A percentile compares a stretch with the other conserved stretches of the same genome.
These are phyloP conservation scores for Mesoligia furuncula DNA, from an alignment of 2,888 invertebrate species.

Conservation along the genomic window DNA sequence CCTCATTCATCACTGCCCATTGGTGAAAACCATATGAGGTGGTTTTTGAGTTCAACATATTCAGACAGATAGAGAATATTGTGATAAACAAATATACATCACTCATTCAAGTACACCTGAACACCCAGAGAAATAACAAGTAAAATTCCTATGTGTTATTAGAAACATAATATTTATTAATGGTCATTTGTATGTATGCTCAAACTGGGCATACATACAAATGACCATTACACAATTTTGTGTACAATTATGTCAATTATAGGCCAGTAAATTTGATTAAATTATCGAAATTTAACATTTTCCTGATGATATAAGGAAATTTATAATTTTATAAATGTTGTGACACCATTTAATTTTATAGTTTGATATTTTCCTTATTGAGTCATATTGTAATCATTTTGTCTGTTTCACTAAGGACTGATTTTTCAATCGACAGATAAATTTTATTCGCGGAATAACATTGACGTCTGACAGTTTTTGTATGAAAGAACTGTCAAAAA, in stretches of 20 bases:
- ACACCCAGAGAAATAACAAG: background rate
- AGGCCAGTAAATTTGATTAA: background rate
- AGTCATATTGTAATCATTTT: background rate
- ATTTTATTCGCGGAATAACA: no score
- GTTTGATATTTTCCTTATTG: background rate
- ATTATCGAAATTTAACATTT: background rate
- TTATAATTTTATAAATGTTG: background rate
- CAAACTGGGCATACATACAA: no score
- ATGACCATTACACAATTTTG: no score
- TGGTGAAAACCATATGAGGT: no score
- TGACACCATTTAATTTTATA: background rate
- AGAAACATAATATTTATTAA: background rate
- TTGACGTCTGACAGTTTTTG: no score
- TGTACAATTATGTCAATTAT: conserved; percentile 4
- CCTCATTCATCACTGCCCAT: no score
- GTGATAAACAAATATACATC: background rate
- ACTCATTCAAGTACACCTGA: background rate
- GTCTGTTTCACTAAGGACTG: background rate
- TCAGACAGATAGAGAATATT: no score
- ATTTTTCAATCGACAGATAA: no score
- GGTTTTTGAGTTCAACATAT: no score
- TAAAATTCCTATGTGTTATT: background rate
- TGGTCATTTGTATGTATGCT: background rate
- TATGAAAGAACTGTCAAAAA: no score
- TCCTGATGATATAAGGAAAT: background rate